Conservation (phyloP, 2,797 vertebrate species). For the Acanthurus tractus region DNA sequence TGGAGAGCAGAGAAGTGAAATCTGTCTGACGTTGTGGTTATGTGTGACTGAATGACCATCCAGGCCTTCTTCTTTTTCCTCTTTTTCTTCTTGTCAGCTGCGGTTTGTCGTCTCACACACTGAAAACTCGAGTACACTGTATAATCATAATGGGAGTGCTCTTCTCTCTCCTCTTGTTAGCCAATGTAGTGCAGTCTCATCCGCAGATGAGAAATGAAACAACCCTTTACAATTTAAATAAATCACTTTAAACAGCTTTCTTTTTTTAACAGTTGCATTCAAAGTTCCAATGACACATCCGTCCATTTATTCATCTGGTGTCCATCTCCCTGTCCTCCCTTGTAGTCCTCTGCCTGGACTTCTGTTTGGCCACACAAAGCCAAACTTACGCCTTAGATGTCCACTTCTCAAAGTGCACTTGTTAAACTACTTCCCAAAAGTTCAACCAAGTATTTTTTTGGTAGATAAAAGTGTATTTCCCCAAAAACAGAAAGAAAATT, state of each 20-base stretch:
- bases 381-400: slow-evolving; percentile 55
- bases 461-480: slow-evolving; percentile 73
- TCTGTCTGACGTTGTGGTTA: slow-evolving; percentile 58
- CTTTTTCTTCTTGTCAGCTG: slow-evolving; percentile 34
- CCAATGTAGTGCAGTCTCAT: slow-evolving; percentile 86
- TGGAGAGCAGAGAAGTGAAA: slow-evolving; percentile 73
- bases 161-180: slow-evolving; percentile 68
- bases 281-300: slow-evolving; percentile 62
- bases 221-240: slow-evolving; percentile 82
- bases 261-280: slow-evolving; percentile 57
- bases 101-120: slow-evolving; percentile 48
- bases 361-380: slow-evolving; percentile 57
- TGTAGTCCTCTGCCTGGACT: slow-evolving; percentile 58
- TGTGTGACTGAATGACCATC: slow-evolving; percentile 43
- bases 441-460: slow-evolving; percentile 65
- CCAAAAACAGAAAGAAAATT: slow-evolving; percentile 63
- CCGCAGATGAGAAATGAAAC: slow-evolving; percentile 76
- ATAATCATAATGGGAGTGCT: slow-evolving; percentile 59
- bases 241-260: slow-evolving; percentile 70
- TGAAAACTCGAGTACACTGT: slow-evolving; percentile 54
- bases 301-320: slow-evolving; percentile 63
- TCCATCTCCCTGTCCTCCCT: slow-evolving; percentile 56
- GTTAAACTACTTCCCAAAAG: slow-evolving; percentile 68
- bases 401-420: slow-evolving; percentile 81
- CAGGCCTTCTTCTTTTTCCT: slow-evolving; percentile 36